Evolutionary conservation across 1,140 invertebrate genomes (phyloP).

Genomic region (Zeugodacus cucurbitae): DNA sequence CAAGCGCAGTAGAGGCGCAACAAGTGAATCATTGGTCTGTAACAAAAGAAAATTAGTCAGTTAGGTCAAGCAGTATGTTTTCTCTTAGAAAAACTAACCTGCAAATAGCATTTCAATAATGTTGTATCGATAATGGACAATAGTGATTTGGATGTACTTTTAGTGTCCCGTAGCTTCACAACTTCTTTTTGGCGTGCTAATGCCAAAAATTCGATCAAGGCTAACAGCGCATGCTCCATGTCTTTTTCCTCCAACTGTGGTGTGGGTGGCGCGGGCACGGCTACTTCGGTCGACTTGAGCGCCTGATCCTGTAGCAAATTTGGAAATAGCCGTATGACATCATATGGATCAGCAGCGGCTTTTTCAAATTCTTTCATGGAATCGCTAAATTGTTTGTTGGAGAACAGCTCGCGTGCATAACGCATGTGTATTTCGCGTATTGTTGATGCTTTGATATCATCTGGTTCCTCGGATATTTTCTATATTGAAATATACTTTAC

Average conservation of each 20-base stretch:
- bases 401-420: conserved; percentile 91
- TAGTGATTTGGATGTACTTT: conserved; percentile 70
- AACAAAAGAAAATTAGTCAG: not conserved
- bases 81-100: conserved; percentile 69
- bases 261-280: conserved; percentile 66
- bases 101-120: conserved; percentile 94
- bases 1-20: conserved; percentile 89
- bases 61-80: conserved; percentile 50
- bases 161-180: conserved; percentile 55
- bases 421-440: conserved; percentile 89
- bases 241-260: conserved; percentile 84
- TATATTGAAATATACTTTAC: conserved; percentile 59
- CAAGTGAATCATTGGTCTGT: conserved; percentile 93
- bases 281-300: conserved; percentile 69
- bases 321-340: conserved; percentile 94
- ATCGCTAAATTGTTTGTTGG: conserved; percentile 85
- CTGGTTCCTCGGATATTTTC: conserved; percentile 85
- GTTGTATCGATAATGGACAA: conserved; percentile 97
- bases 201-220: conserved; percentile 90
- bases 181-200: conserved; percentile 74
- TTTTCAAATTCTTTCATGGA: conserved; percentile 93
- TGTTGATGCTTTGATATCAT: conserved; percentile 83
- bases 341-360: conserved; percentile 90
- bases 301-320: conserved; percentile 76
- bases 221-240: conserved; percentile 87